Evolutionary conservation across 2,888 invertebrate genomes (phyloP).

Genomic region (Pemphredon lugubris): DNA sequence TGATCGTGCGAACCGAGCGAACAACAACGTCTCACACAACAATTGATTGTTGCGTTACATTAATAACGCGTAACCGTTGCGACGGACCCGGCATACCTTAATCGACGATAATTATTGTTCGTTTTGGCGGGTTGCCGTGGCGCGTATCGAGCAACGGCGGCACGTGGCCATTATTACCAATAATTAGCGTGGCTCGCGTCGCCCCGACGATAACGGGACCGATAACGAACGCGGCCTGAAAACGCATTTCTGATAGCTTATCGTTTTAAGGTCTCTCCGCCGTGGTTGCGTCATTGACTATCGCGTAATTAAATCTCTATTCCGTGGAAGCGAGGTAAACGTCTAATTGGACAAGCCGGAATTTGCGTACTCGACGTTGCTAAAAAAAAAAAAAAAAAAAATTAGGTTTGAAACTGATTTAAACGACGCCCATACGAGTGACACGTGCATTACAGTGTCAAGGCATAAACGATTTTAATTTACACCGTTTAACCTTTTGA

Average conservation of each 20-base stretch:
- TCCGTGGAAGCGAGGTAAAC: too few species aligned
- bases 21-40: constrained; percentile 51
- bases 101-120: constrained; percentile 42
- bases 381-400: too few species aligned
- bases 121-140: constrained; percentile 15
- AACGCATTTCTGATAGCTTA: constrained; percentile 24
- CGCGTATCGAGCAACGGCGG: constrained; percentile 33
- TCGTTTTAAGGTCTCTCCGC: not conserved
- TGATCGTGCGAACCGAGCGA: constrained; percentile 54
- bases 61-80: constrained; percentile 33
- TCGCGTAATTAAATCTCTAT: constrained; percentile 15
- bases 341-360: too few species aligned
- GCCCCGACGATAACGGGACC: constrained; percentile 29
- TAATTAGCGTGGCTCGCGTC: constrained; percentile 40
- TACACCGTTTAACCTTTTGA: constrained; percentile 18
- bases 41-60: constrained; percentile 44
- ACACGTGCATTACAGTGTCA: constrained; percentile 1
- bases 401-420: not conserved
- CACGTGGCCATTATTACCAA: constrained; percentile 44
- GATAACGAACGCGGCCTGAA: constrained; percentile 28
- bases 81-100: constrained; percentile 10
- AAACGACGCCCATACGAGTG: not conserved
- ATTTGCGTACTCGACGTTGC: too few species aligned
- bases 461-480: constrained; percentile 23
- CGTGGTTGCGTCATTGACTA: not conserved